These are phyloP conservation scores for Mimumesa dahlbomi DNA, from an alignment of 2,888 invertebrate genomes.

Conservation along the genomic window DNA sequence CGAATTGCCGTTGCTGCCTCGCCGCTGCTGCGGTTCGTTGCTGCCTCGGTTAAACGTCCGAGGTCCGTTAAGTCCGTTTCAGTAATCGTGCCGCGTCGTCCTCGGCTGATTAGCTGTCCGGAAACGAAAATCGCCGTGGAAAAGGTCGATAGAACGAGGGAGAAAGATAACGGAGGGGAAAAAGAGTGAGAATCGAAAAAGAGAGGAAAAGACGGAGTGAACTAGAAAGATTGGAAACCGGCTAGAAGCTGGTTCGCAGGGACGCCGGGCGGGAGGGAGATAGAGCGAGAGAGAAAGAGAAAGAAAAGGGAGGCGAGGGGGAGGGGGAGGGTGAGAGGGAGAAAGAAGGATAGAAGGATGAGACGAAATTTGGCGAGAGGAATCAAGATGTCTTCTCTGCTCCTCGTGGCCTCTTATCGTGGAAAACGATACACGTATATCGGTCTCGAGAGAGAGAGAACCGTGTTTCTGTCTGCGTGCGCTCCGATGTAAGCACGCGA, in stretches of 20 bases:
- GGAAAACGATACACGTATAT: conserved; percentile 61
- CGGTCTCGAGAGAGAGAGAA: conserved; percentile 47
- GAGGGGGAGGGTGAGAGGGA: background rate
- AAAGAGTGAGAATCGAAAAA: background rate
- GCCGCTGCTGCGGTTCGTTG: background rate
- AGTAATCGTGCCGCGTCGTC: conserved; percentile 66
- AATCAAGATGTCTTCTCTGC: conserved; percentile 46
- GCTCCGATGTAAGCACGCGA: background rate
- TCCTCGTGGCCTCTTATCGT: conserved; percentile 51
- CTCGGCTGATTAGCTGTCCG: conserved; percentile 69
- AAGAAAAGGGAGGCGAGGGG: background rate
- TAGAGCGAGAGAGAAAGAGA: background rate
- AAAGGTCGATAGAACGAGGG: background rate
- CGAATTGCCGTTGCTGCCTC: conserved; percentile 47
- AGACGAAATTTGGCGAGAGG: conserved; percentile 39
- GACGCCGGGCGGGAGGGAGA: background rate
- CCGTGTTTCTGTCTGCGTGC: conserved; percentile 3
- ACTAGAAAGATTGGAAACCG: background rate
- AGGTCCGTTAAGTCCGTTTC: conserved; percentile 61
- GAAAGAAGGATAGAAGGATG: too few relatives aligned
- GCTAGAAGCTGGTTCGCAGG: background rate
- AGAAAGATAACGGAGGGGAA: too few relatives aligned
- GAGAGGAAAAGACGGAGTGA: background rate
- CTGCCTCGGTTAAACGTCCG: conserved; percentile 47
- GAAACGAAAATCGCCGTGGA: conserved; percentile 64